Conservation (phyloP, 2,113 vertebrate genomes). For the Eublepharis macularius region DNA sequence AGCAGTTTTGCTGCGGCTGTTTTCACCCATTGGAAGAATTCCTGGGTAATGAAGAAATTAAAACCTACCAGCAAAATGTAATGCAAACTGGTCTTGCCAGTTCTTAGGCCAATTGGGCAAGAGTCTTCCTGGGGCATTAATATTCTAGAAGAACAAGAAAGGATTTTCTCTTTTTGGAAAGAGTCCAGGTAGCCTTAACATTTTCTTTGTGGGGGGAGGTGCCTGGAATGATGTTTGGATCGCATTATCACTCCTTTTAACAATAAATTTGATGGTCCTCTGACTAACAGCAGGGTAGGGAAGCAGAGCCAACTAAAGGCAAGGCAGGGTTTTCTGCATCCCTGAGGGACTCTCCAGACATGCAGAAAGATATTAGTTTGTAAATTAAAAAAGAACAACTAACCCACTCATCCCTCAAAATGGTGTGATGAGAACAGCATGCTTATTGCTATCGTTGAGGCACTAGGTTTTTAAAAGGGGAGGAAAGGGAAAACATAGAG, state of each 20-base stretch:
- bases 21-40: background rate
- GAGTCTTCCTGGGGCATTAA: background rate
- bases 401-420: too few relatives aligned
- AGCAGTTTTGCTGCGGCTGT: constrained; percentile 2
- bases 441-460: too few relatives aligned
- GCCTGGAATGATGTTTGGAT: background rate
- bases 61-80: constrained; percentile 24
- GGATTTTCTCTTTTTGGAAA: constrained; percentile 30
- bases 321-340: too few relatives aligned
- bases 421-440: too few relatives aligned
- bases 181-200: background rate
- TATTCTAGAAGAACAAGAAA: constrained; percentile 1
- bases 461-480: too few relatives aligned
- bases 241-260: background rate
- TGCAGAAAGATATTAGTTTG: too few relatives aligned
- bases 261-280: too few relatives aligned
- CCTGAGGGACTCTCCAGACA: too few relatives aligned
- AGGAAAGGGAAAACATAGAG: too few relatives aligned
- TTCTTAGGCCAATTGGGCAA: constrained; percentile 36
- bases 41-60: constrained; percentile 30
- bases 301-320: too few relatives aligned
- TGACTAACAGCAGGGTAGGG: too few relatives aligned
- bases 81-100: constrained; percentile 46
- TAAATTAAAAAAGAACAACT: too few relatives aligned
- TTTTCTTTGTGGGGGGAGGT: background rate